These are phyloP conservation scores for Branchinecta sandiegonensis DNA, from an alignment of 2,888 invertebrate genomes.

Conservation along the genomic window DNA sequence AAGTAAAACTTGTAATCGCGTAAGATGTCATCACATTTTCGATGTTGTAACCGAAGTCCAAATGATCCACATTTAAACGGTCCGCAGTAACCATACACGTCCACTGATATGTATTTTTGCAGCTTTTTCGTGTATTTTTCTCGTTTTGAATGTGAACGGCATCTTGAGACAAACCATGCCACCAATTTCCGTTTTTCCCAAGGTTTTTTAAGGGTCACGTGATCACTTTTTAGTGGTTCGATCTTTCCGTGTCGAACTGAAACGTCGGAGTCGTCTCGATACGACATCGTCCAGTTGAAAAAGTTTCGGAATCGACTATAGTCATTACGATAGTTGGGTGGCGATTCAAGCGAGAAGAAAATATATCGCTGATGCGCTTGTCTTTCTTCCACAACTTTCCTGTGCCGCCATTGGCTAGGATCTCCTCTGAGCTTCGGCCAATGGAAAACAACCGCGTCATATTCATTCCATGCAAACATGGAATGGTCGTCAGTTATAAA, in stretches of 20 bases:
- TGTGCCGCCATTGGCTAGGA: not conserved
- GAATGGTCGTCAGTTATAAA: constrained; percentile 1
- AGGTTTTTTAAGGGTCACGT: not conserved
- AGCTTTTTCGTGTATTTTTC: not conserved
- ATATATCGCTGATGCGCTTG: constrained; percentile 11
- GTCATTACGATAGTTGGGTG: not conserved
- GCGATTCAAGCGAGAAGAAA: not conserved
- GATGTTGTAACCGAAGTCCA: not conserved
- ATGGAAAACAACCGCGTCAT: not conserved
- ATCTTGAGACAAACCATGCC: constrained; percentile 9
- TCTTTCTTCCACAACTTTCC: not conserved
- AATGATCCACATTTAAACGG: constrained; percentile 12
- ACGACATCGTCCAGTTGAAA: constrained; percentile 13
- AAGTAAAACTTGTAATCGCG: constrained; percentile 1
- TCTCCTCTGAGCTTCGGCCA: constrained; percentile 9
- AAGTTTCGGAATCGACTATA: not conserved
- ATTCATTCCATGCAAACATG: not conserved
- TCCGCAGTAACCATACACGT: not conserved
- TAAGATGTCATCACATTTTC: constrained; percentile 13
- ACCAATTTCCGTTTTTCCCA: not conserved
- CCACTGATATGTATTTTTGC: constrained; percentile 8
- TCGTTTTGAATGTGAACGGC: not conserved
- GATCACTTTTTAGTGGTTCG: not conserved
- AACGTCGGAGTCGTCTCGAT: constrained; percentile 2
- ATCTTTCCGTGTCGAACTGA: not conserved